Base-by-base conservation (phyloP, 92 coral and sea anemone species). In the Pocillopora grandis region DNA sequence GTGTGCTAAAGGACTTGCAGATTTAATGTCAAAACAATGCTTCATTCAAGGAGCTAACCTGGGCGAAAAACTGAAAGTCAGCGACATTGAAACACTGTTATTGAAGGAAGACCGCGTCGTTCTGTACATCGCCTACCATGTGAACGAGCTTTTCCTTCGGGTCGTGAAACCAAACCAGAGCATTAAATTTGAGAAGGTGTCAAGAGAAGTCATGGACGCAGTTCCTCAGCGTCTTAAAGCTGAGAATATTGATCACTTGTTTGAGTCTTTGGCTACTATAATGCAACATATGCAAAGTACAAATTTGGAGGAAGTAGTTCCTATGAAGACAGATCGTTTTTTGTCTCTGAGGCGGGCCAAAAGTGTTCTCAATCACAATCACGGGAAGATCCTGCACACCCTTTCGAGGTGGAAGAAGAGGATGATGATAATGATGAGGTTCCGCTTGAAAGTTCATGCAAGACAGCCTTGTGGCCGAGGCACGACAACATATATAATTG, bases 1-100 rank as follows among this genome's bases (percentile, higher is more conserved):
- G 48, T 37, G 72, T 12, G 72, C 72, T 11, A 67, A 37, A 67
- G 72, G 72, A 36, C 72, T 67, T 4, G 72, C 72, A 67, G 72
- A 67, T 23, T 23, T 23, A 23, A 23, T 23, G 27, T 67, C 49
- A 67, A 67, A 31, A 3, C 72, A 23, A 20, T 67, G 23, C 72
- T 27, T 67, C 18, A 8, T 67, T 17, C 72, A 67, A 33, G 72
- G 35, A 11, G 72, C 18, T 18, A 42, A 8, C 72, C 72, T 9
- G 2, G 72, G 66, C 18, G n/a, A 33, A 67, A 37, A 67, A 67
- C 42, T 67, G 49, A 67, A 8, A 18, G 35, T 67, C 5, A 11
- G 18, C 23, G 49, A 67, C 6, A 67, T 67, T 67, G 72, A 31
- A 67, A 67, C 19, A 31, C 17, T 67, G 72, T 42, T 42, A 18